Percentiles rank a stretch among this genome's conserved stretches.
These are phyloP conservation scores for Colinus virginianus DNA, from an alignment of 2,113 vertebrate species.

Conservation along the genomic window DNA sequence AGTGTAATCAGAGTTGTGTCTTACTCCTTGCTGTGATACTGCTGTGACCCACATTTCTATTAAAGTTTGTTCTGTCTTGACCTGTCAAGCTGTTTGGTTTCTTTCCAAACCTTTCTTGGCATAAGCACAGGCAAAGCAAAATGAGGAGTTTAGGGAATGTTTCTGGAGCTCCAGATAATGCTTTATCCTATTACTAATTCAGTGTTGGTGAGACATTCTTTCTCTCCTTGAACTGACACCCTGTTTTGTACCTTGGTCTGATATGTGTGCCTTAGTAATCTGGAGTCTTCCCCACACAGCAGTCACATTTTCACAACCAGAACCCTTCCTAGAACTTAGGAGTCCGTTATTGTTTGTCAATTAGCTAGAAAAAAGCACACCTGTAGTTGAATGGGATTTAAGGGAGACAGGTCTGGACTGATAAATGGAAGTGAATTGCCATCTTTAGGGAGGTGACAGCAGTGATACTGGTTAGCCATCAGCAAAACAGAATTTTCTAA, in stretches of 20 bases:
- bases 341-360: not conserved
- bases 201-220: conserved; percentile 13
- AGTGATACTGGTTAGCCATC: not conserved
- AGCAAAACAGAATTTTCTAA: not conserved
- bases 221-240: conserved; percentile 17
- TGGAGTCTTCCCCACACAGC: not conserved
- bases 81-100: conserved; percentile 12
- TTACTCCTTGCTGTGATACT: not conserved
- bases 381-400: not conserved
- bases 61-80: conserved; percentile 24
- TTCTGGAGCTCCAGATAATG: conserved; percentile 36
- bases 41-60: not conserved
- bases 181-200: conserved; percentile 23
- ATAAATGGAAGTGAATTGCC: conserved; percentile 6
- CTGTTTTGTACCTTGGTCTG: conserved; percentile 18
- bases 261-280: not conserved
- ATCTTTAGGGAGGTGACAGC: not conserved
- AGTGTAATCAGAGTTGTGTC: not conserved
- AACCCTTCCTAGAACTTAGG: not conserved
- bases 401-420: not conserved
- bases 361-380: not conserved
- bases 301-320: not conserved
- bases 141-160: not conserved
- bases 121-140: not conserved
- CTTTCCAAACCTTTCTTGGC: conserved; percentile 10